phyloP scores from a whole-genome alignment of 2,888 invertebrate species.

The Nemotelus nigrinus region DNA sequence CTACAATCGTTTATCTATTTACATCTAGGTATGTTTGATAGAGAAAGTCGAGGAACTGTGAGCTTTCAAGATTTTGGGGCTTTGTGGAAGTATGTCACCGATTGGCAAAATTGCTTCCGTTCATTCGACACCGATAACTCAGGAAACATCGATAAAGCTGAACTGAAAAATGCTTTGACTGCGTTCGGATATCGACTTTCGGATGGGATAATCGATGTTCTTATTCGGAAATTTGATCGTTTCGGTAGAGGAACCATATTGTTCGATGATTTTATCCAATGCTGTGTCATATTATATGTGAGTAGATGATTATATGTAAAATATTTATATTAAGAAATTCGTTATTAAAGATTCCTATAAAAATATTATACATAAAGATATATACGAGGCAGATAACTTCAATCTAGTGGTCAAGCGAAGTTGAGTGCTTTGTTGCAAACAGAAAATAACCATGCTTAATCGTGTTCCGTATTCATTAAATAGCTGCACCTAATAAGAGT shows the following conservation, averaged over 20 bases:
- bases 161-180: constrained; percentile 89
- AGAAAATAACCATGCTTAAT: too few relatives aligned
- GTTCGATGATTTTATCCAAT: constrained; percentile 99
- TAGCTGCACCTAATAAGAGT: too few relatives aligned
- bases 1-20: constrained; percentile 56
- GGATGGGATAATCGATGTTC: constrained; percentile 79
- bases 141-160: constrained; percentile 89
- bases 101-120: constrained; percentile 96
- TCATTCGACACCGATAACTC: constrained; percentile 93
- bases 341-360: neutral
- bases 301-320: constrained; percentile 64
- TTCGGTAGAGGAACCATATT: constrained; percentile 89
- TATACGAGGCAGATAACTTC: too few relatives aligned
- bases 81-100: constrained; percentile 97
- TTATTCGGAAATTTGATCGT: constrained; percentile 94
- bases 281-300: constrained; percentile 92
- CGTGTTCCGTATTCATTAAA: too few relatives aligned
- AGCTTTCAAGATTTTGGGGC: constrained; percentile 95
- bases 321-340: neutral
- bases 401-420: too few relatives aligned
- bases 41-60: constrained; percentile 87
- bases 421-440: too few relatives aligned
- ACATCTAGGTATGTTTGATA: constrained; percentile 88
- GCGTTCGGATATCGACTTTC: constrained; percentile 91
- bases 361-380: too few relatives aligned